phyloP scores from a whole-genome alignment of 2,113 vertebrate species.

The Psammodynastes pulverulentus region DNA sequence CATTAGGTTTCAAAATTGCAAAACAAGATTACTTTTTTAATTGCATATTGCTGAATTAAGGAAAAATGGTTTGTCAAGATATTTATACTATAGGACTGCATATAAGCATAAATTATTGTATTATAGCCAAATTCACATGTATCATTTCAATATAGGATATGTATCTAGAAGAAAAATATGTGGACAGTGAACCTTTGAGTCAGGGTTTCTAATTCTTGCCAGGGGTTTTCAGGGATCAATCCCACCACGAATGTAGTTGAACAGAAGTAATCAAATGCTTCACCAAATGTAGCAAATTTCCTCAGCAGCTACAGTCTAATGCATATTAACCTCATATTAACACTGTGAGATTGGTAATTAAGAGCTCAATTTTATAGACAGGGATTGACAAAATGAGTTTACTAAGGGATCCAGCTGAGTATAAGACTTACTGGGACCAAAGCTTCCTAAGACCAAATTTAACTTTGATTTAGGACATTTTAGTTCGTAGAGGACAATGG shows the following conservation, averaged over 20 bases:
- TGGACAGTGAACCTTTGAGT: neutral
- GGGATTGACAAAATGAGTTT: neutral
- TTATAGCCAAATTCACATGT: neutral
- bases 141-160: neutral
- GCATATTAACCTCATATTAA: neutral
- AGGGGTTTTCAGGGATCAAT: neutral
- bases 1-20: neutral
- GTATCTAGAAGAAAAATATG: neutral
- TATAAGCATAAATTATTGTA: neutral
- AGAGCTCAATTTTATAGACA: neutral
- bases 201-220: neutral
- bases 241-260: neutral
- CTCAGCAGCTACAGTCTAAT: slow-evolving; percentile 8
- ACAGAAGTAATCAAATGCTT: neutral
- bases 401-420: neutral
- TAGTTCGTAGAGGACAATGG: neutral
- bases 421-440: neutral
- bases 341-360: neutral
- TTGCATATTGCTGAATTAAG: neutral
- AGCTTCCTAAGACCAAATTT: neutral
- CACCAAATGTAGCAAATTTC: neutral
- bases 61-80: neutral
- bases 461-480: neutral
- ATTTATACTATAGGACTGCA: neutral
- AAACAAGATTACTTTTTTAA: neutral